A percentile compares a stretch with the other conserved stretches of the same genome.
Evolutionary conservation across 2,797 vertebrate genomes (phyloP).

Genomic region (Huso huso): DNA sequence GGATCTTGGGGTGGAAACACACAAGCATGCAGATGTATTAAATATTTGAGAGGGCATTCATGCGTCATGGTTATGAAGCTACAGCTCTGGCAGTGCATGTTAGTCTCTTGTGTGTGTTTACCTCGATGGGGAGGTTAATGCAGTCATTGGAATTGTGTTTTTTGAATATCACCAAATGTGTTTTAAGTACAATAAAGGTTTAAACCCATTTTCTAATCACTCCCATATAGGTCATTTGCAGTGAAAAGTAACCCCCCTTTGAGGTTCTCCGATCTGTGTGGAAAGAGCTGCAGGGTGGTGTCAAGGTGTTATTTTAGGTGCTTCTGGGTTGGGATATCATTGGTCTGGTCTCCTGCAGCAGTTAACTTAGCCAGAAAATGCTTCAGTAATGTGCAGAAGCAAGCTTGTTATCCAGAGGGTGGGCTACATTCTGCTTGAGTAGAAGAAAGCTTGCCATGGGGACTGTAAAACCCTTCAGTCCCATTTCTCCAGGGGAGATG

Average conservation of each 20-base stretch:
- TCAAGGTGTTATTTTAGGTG: slow-evolving; percentile 14
- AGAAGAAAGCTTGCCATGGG: slow-evolving; percentile 5
- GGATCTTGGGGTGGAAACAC: slow-evolving; percentile 17
- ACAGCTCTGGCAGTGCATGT: too few relatives aligned
- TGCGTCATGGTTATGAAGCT: too few relatives aligned
- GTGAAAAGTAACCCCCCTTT: too few relatives aligned
- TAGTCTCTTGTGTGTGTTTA: too few relatives aligned
- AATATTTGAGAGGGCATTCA: too few relatives aligned
- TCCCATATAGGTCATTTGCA: too few relatives aligned
- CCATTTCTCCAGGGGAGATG: neutral
- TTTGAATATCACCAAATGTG: too few relatives aligned
- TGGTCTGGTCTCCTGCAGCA: slow-evolving; percentile 10
- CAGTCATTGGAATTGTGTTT: too few relatives aligned
- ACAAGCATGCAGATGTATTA: neutral
- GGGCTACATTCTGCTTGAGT: slow-evolving; percentile 5
- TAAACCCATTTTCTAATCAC: too few relatives aligned
- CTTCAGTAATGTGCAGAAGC: neutral
- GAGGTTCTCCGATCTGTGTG: neutral
- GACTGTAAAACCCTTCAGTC: slow-evolving; percentile 6
- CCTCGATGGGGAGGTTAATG: too few relatives aligned
- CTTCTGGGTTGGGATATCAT: slow-evolving; percentile 8
- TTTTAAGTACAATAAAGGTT: too few relatives aligned
- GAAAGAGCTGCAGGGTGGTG: neutral
- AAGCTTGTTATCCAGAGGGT: neutral
- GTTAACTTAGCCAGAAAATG: slow-evolving; percentile 15